Base-by-base conservation (phyloP, 2,113 vertebrate species). In the Abramis brama region DNA sequence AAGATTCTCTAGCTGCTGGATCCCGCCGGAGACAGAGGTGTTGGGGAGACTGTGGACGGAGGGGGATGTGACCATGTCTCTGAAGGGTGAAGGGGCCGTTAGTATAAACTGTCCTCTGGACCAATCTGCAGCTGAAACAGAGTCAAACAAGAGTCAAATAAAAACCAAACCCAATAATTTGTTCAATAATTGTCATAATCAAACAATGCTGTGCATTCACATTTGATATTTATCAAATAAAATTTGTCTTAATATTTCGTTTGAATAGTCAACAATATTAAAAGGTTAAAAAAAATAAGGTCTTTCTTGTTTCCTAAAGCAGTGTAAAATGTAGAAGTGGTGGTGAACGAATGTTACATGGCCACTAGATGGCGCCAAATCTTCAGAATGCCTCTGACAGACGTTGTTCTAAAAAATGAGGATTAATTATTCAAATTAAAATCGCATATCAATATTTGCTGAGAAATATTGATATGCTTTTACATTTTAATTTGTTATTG, bases 1-100 rank as follows among this genome's bases (percentile, higher is more conserved):
- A 75, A 92, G 81, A 43, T 52, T 79, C 36, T 90, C 91, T 89
- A 92, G 92, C 3, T 88, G 89, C 6, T 89, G 89, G 59, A 91
- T 84, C 27, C 85, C 47, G 17, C 36, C 15, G 21, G 71, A 60
- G 5, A n/a, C 17, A 78, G 70, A 10, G 17, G 30, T 62, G 1
- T 90, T 73, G 17, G 59, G 27, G 2, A 39, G 19, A 30, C 66
- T 84, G 39, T 89, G 89, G 73, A 45, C 45, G 13, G 83, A 82
- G 88, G 79, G 57, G 33, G 64, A 33, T 85, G 15, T 11, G 33
- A 75, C 9, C 27, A 50, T 17, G 55, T 89, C 84, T 83, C 84
- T 86, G 75, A 88, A 90, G 4, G 73, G 82, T 80, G 86, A 83
- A 8, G 85, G 85, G 45, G 86, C 83, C 64, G 86, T 82, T 11